A percentile compares a stretch with the other conserved stretches of the same genome.
These are phyloP conservation scores for Rhynchonycteris naso DNA, from an alignment of 2,797 vertebrate species.

Conservation along the genomic window DNA sequence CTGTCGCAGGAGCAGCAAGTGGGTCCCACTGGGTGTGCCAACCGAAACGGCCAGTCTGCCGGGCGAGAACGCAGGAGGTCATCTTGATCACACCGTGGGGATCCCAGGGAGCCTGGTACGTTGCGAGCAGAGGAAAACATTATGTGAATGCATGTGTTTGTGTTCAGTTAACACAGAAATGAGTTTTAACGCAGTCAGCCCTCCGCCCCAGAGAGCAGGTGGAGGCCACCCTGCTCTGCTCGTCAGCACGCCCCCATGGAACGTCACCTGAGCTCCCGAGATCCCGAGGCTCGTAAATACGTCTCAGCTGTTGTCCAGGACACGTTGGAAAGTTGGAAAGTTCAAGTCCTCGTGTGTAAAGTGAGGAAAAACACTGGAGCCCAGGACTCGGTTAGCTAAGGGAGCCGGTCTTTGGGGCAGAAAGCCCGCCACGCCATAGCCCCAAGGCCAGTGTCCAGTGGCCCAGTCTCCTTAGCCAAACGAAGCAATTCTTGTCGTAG, in stretches of 20 bases:
- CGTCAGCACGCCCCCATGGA: not conserved
- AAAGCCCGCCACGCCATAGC: not conserved
- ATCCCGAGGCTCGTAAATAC: not conserved
- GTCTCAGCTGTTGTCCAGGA: not conserved
- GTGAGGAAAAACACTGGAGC: not conserved
- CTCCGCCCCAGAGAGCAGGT: not conserved
- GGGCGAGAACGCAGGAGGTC: not conserved
- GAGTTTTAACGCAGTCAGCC: not conserved
- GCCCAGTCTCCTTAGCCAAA: not conserved
- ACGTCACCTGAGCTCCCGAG: slow-evolving; percentile 19
- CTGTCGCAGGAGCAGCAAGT: not conserved
- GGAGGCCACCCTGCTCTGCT: not conserved
- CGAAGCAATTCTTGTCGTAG: not conserved
- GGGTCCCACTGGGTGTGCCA: not conserved
- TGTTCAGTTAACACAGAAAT: not conserved
- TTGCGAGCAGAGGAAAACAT: not conserved
- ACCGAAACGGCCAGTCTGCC: not conserved
- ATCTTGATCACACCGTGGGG: not conserved
- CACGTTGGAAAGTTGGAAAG: not conserved
- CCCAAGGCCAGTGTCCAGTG: not conserved
- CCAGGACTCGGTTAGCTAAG: not conserved
- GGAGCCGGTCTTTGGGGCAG: not conserved
- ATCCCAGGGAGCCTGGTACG: not conserved
- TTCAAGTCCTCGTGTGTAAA: slow-evolving; percentile 21
- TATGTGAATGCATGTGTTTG: not conserved